Base-by-base conservation (phyloP, 2,113 vertebrate species). In the Micronycteris hirsuta region DNA sequence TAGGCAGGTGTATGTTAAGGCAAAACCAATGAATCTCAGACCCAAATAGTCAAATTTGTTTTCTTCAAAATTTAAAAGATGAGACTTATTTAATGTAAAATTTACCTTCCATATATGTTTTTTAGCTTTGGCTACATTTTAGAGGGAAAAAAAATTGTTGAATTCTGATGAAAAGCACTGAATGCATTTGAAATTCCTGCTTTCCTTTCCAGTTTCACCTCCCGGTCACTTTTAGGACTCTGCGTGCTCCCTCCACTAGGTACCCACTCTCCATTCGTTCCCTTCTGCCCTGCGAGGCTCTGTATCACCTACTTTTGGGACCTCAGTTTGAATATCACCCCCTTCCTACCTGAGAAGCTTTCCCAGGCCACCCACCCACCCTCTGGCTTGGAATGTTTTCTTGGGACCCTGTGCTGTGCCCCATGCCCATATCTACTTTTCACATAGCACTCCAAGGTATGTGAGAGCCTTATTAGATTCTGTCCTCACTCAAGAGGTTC, bases 121-220 rank as follows among this genome's bases (percentile, higher is more conserved):
- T 73, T 77, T 28, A 43, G 68, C 20, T 83, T 77, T 89, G 77
- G 28, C 41, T 91, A 26, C 3, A 73, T 54, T 63, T 80, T 84
- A 81, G 38, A 43, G 3, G n/a, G n/a, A n/a, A 71, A 77, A 63
- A 49, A 78, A 54, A 36, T 2, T 31, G 13, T 28, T 49, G 3
- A 67, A 61, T 49, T 86, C 43, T 58, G 4, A 41, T 91, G 31
- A 81, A 71, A 95, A 94, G n/a, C 2, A 70, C 31, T 33, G 54
- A 47, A 45, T 65, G 78, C 16, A 7, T 36, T 56, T 52, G 20
- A 43, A 82, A 74, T 63, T 70, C 52, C 36, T 70, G n/a, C 22
- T 84, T 91, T 54, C 31, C 26, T 70, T 41, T 76, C 13, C 14
- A 36, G 49, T 68, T 61, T 71, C 52, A 58, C 26, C 56, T 61